phyloP scores from a whole-genome alignment of 2,888 invertebrate genomes.

The Archips xylosteana region DNA sequence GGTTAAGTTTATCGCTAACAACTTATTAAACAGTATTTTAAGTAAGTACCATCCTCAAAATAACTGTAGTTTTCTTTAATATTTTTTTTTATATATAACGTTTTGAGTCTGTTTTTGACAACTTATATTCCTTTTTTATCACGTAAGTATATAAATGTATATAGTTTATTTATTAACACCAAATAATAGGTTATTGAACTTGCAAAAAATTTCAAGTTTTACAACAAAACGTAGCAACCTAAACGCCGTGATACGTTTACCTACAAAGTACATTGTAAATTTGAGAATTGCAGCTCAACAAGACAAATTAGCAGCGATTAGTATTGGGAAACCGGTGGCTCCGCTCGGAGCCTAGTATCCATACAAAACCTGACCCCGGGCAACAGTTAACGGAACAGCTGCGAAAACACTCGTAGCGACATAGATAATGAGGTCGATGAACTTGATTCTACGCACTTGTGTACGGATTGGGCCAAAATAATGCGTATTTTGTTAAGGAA shows the following conservation, averaged over 20 bases:
- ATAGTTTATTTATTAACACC: too few relatives aligned
- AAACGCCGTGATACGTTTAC: neutral
- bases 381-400: conserved; percentile 57
- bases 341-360: conserved; percentile 15
- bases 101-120: too few relatives aligned
- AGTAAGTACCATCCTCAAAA: too few relatives aligned
- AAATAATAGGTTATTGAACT: too few relatives aligned
- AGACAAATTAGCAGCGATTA: conserved; percentile 9
- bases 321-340: neutral
- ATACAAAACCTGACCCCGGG: conserved; percentile 45
- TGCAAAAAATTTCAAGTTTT: too few relatives aligned
- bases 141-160: too few relatives aligned
- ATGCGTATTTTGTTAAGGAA: neutral
- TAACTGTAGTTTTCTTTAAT: too few relatives aligned
- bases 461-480: conserved; percentile 8
- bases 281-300: neutral
- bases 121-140: too few relatives aligned
- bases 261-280: neutral
- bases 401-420: conserved; percentile 60
- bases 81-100: too few relatives aligned
- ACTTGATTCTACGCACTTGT: conserved; percentile 57
- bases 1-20: neutral
- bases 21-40: too few relatives aligned
- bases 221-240: neutral
- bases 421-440: conserved; percentile 66